Evolutionary conservation across 2,113 vertebrate species (phyloP).

Genomic region (Taxidea taxus): DNA sequence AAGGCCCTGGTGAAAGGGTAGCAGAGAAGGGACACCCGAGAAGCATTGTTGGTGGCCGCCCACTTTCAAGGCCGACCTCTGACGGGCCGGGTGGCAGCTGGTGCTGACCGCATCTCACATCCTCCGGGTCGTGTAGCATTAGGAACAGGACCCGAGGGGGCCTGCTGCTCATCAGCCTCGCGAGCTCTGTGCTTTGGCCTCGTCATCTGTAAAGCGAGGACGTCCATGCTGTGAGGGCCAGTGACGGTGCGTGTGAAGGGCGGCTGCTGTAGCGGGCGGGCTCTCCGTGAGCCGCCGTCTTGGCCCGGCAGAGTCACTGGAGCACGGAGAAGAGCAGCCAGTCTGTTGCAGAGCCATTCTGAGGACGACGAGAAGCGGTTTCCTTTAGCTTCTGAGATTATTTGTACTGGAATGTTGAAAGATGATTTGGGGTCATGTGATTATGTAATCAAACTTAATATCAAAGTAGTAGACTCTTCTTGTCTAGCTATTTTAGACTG

Average conservation of each 20-base stretch:
- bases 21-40: neutral
- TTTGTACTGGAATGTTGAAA: neutral
- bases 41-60: neutral
- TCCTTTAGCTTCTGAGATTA: neutral
- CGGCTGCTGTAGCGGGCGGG: neutral
- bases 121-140: neutral
- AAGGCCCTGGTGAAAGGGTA: neutral
- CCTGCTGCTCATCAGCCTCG: neutral
- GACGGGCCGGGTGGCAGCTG: neutral
- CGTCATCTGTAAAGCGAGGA: neutral
- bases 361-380: too few species aligned
- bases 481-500: neutral
- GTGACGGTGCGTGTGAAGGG: neutral
- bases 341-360: neutral
- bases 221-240: neutral
- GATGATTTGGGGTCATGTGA: constrained; percentile 2
- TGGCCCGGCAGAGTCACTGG: neutral
- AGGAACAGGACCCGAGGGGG: neutral
- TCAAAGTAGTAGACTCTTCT: neutral
- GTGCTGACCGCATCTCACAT: neutral
- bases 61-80: neutral
- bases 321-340: neutral
- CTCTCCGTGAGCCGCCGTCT: neutral
- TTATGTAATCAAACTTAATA: neutral
- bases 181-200: neutral